These are phyloP conservation scores for Aradophagus sp. DNA, from an alignment of 1,140 invertebrate genomes.

Conservation along the genomic window DNA sequence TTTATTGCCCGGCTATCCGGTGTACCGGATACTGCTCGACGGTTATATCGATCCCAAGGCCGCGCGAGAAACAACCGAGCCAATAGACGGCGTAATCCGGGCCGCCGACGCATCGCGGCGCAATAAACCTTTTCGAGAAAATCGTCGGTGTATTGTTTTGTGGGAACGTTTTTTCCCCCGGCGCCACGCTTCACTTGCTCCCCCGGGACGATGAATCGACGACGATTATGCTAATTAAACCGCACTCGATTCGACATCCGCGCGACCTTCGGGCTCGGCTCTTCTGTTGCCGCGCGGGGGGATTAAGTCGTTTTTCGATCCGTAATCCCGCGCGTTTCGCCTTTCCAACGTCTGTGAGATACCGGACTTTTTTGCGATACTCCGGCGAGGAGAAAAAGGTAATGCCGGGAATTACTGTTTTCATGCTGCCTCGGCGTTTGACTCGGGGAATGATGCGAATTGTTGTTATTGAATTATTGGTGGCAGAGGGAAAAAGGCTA, in stretches of 20 bases:
- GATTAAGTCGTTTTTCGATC: slow-evolving; percentile 28
- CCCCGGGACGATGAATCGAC: background rate
- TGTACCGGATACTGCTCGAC: slow-evolving; percentile 49
- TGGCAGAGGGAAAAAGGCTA: too few relatives aligned
- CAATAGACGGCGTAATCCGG: too few relatives aligned
- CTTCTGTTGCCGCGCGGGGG: background rate
- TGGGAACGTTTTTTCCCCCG: background rate
- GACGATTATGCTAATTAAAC: slow-evolving; percentile 17
- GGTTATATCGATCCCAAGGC: slow-evolving; percentile 43
- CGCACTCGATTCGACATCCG: too few relatives aligned
- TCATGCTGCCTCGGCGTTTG: slow-evolving; percentile 1
- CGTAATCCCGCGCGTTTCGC: slow-evolving; percentile 8
- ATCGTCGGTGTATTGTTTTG: too few relatives aligned
- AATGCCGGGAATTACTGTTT: too few relatives aligned
- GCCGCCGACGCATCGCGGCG: too few relatives aligned
- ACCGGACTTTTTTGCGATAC: slow-evolving; percentile 33
- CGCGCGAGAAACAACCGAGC: slow-evolving; percentile 1
- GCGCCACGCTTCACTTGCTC: too few relatives aligned
- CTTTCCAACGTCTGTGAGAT: slow-evolving; percentile 25
- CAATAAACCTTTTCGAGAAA: too few relatives aligned
- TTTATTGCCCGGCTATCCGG: slow-evolving; percentile 32
- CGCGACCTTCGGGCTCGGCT: background rate
- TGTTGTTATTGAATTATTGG: too few relatives aligned
- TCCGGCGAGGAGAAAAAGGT: too few relatives aligned
- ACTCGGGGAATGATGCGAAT: slow-evolving; percentile 6